Evolutionary conservation across 2,888 invertebrate species (phyloP).

Genomic region (Pyrrhia umbra): DNA sequence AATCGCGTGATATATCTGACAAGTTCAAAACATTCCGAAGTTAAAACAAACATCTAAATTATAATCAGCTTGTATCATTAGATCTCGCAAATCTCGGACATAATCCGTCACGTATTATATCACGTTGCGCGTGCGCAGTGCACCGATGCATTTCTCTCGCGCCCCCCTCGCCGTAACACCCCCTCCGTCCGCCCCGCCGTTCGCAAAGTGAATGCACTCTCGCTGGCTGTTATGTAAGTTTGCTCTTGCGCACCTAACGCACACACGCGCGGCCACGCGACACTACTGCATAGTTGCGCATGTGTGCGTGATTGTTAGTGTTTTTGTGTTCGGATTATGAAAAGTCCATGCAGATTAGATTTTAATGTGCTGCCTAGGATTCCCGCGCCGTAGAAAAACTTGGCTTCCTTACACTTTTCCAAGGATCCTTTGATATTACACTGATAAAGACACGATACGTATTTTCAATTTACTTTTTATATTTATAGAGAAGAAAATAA

Average conservation of each 20-base stretch:
- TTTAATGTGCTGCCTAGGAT: conserved; percentile 56
- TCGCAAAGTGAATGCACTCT: conserved; percentile 86
- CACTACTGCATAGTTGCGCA: conserved; percentile 36
- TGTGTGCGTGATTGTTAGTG: conserved; percentile 67
- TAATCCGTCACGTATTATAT: conserved; percentile 68
- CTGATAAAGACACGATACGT: conserved; percentile 3
- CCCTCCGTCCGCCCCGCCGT: conserved; percentile 55
- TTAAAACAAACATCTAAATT: conserved; percentile 61
- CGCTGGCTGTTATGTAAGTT: conserved; percentile 83
- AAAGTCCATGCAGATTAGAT: conserved; percentile 70
- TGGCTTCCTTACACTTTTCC: conserved; percentile 45
- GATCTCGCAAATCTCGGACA: conserved; percentile 62
- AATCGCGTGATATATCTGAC: conserved; percentile 19
- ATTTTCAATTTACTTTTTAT: conserved; percentile 45
- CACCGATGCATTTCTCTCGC: conserved; percentile 80
- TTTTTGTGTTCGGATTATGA: conserved; percentile 65
- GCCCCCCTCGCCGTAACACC: conserved; percentile 38
- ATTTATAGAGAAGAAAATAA: not conserved
- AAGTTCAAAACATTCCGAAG: conserved; percentile 32
- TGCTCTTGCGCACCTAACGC: conserved; percentile 67
- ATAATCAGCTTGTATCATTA: conserved; percentile 61
- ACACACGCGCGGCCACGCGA: conserved; percentile 56
- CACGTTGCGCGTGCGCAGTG: conserved; percentile 72
- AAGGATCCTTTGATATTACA: conserved; percentile 34
- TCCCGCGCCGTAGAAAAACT: conserved; percentile 44